Evolutionary conservation across 2,888 invertebrate genomes (phyloP), one percentile per base, ranked within the genome.

Genomic region (Lamproptera curius): DNA sequence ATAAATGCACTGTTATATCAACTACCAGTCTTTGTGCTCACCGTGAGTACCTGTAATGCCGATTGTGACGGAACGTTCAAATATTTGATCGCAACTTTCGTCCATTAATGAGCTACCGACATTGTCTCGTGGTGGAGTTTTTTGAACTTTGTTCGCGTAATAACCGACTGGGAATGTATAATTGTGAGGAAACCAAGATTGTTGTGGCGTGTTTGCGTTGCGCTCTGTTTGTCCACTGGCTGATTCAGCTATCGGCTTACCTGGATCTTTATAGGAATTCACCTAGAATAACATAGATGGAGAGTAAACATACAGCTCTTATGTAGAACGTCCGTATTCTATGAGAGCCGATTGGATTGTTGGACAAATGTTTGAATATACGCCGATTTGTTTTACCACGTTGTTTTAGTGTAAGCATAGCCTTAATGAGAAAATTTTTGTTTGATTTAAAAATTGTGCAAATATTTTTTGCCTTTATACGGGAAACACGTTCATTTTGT

Each of bases 21-120:
- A 86, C 86, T 84, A 85, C 81, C 78, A 76, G 79, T 80, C 83
- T 85, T 86, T 76, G 78, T 80, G 64, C 62, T 55, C 59, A 56
- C 65, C 65, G 68, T 59, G 58, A 63, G 63, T 68, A 67, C 68
- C 70, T 55, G 75, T 83, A 82, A 84, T 84, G 80, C 82, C 75
- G 71, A 76, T 74, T 73, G 69, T 70, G 70, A 63, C 67, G 68
- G 73, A 68, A 75, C 73, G 70, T 62, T 78, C 72, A 84, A 86
- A 86, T 86, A 86, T 85, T 86, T 85, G 64, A 55, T 63, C 71
- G 69, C 83, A 84, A 84, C 83, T 85, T 84, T 85, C 81, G 56
- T 75, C 80, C 76, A 73, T 80, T 86, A 85, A 79, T 81, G 75
- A 81, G 83, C 85, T 86, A 81, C 86, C 81, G 81, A 77, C 79